Percentiles rank a stretch among this genome's conserved stretches.
Evolutionary conservation across 1,140 invertebrate species (phyloP).

Genomic region (Pogonognathellus flavescens): DNA sequence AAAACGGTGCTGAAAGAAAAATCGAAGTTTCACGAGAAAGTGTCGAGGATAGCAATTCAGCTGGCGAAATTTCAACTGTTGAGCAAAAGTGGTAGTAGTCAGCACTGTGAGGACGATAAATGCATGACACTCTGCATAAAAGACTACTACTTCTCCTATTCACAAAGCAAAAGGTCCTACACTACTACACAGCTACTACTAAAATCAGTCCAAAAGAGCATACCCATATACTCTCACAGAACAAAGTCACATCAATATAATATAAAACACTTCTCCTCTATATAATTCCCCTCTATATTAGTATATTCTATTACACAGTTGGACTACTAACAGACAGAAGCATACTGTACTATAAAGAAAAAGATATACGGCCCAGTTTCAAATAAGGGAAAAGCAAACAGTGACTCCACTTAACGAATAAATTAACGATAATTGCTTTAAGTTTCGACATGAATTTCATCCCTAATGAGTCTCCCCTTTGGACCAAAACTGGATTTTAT

Average conservation of each 20-base stretch:
- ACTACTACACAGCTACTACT: not conserved
- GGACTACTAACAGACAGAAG: not conserved
- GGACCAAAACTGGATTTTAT: slow-evolving; percentile 22
- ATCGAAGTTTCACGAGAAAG: no score
- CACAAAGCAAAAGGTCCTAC: slow-evolving; percentile 25
- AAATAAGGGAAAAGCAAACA: slow-evolving; percentile 51
- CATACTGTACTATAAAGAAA: slow-evolving; percentile 24
- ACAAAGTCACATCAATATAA: no score
- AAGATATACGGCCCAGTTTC: slow-evolving; percentile 37
- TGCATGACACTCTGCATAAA: slow-evolving; percentile 6
- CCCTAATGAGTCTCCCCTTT: slow-evolving; percentile 45
- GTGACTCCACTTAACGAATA: slow-evolving; percentile 51
- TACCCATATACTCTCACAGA: no score
- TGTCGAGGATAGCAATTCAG: not conserved
- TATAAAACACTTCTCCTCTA: not conserved
- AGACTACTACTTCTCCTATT: not conserved
- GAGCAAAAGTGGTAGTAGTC: slow-evolving; percentile 8
- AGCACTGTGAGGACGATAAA: not conserved
- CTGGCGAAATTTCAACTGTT: slow-evolving; percentile 37
- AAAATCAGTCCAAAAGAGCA: not conserved
- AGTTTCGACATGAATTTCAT: slow-evolving; percentile 55
- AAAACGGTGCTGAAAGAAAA: no score
- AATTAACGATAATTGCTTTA: slow-evolving; percentile 53
- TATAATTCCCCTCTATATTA: not conserved
- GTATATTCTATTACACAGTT: not conserved